Conservation (phyloP, 2,797 vertebrate species). For the Hydrocynus forskahlii region DNA sequence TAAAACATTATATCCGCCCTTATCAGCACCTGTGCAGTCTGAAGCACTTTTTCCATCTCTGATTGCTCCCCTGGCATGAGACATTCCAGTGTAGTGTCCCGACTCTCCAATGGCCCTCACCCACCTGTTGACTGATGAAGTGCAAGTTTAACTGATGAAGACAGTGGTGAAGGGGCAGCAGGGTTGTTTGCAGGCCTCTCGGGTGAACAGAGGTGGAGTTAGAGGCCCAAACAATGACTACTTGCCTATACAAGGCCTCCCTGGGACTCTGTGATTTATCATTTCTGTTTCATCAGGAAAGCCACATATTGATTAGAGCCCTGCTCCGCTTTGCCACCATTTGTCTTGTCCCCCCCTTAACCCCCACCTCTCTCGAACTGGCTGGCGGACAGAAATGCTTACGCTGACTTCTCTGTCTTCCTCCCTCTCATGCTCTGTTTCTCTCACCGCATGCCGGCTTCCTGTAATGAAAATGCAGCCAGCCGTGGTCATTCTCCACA, state of each 20-base stretch:
- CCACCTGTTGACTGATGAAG: constrained; percentile 58
- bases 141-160: constrained; percentile 22
- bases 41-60: constrained; percentile 18
- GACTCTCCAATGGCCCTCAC: constrained; percentile 1
- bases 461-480: constrained; percentile 68
- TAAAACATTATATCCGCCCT: neutral
- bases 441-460: constrained; percentile 31
- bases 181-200: constrained; percentile 26
- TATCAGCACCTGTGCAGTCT: constrained; percentile 8
- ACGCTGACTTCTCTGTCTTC: constrained; percentile 64
- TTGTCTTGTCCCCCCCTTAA: constrained; percentile 65
- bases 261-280: constrained; percentile 69
- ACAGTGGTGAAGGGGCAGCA: constrained; percentile 31
- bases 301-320: constrained; percentile 73
- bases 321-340: constrained; percentile 70
- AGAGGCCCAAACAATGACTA: constrained; percentile 50
- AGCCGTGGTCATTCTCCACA: constrained; percentile 66
- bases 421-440: constrained; percentile 39
- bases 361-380: constrained; percentile 49
- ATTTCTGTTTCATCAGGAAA: constrained; percentile 72
- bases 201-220: constrained; percentile 20
- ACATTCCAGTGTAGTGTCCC: neutral
- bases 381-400: constrained; percentile 73
- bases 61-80: constrained; percentile 7
- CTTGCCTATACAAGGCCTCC: constrained; percentile 45